Conservation (phyloP, 2,888 invertebrate species). For the Heteromurus nitidus region DNA sequence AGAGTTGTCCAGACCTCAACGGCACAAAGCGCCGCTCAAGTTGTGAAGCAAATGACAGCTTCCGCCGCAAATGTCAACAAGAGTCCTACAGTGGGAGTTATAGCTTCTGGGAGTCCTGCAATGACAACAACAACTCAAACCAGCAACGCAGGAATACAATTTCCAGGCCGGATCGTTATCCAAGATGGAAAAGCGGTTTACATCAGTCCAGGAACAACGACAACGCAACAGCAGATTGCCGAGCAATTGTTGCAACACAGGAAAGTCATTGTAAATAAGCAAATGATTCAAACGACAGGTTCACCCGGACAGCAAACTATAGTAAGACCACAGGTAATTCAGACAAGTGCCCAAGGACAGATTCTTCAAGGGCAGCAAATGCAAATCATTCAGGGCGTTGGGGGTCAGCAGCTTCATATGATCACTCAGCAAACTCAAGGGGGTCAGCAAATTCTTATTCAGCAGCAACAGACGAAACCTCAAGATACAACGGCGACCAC, state of each 20-base stretch:
- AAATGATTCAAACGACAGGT: constrained; percentile 16
- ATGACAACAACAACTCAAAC: background rate
- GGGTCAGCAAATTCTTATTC: constrained; percentile 5
- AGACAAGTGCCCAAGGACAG: constrained; percentile 23
- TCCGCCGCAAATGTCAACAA: background rate
- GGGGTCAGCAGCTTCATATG: constrained; percentile 34
- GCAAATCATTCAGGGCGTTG: constrained; percentile 41
- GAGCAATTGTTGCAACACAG: constrained; percentile 27
- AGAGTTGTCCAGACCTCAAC: constrained; percentile 21
- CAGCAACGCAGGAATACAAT: background rate
- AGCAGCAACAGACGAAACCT: background rate
- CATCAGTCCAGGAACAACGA: constrained; percentile 21
- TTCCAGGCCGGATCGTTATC: constrained; percentile 41
- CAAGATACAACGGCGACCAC: background rate
- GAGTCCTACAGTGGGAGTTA: constrained; percentile 9
- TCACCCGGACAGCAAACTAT: constrained; percentile 9
- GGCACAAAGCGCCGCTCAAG: background rate
- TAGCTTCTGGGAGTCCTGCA: background rate
- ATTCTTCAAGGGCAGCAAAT: constrained; percentile 16
- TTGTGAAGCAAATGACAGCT: constrained; percentile 15
- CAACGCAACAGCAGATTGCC: constrained; percentile 4
- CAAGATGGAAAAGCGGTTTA: constrained; percentile 58
- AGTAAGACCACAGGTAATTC: constrained; percentile 30
- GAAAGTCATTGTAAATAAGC: constrained; percentile 28
- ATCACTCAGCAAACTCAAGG: constrained; percentile 21